Evolutionary conservation across 2,113 vertebrate species (phyloP), one percentile per base, ranked within the genome.

Genomic region (Uria lomvia): DNA sequence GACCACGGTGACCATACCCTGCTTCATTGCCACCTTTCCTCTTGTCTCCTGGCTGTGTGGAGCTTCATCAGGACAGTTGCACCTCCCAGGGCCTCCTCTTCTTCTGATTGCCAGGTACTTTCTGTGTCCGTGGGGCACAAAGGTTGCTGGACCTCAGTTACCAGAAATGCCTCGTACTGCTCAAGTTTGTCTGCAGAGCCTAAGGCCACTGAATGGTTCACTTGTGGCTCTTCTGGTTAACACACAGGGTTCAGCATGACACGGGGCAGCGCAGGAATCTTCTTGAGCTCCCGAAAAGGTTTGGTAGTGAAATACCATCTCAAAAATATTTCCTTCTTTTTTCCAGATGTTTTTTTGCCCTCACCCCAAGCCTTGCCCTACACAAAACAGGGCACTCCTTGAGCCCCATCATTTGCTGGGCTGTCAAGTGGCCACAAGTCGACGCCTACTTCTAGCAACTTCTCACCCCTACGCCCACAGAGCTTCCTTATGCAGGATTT

Each of bases 201-300:
- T 21, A 59, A 18, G 38, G 34, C 27, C 34, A 29, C 52, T 27
- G 40, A 3, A 1, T 0, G 2, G 11, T 58, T 94, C 8, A 1
- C 8, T 87, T 78, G 59, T 5, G 14, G 42, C 14, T 88, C 21
- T 84, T 78, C 53, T 56, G 36, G 40, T 76, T 53, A 75, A 87
- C 81, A 68, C 9, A 50, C 5, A 2, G 19, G 8, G 36, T 86
- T 91, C 23, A 40, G 19, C 17, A 58, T 13, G 13, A 52, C 12
- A 5, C 11, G 6, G 34, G 14, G 30, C 63, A 94, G 32, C 23
- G 58, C 36, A 52, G 26, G 27, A 36, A 42, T 49, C 34, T 78
- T 17, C 45, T 45, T 30, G 13, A 85, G 40, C 27, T 74, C 67
- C 49, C 43, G 29, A 63, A 83, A 77, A 56, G 1, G 3, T 59